Base-by-base conservation (phyloP, 2,888 invertebrate genomes). In the Orthonevra nobilis region DNA sequence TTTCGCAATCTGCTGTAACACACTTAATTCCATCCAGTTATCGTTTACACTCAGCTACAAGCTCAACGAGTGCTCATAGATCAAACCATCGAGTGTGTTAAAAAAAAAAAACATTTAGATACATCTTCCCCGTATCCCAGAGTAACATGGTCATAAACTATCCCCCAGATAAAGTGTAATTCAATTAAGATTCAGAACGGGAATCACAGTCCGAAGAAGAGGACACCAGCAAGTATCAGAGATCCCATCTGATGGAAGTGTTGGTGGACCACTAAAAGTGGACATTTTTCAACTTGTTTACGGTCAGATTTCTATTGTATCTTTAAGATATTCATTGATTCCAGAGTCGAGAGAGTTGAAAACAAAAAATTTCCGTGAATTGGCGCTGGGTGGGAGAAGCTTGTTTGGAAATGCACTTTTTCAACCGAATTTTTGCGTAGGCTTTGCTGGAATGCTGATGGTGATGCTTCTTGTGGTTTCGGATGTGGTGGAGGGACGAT, bases 371-470 rank as follows among this genome's bases (percentile, higher is more conserved):
- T 28, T 17, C 44, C 40, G 12, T 17, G 23, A 54, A 50, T 61
- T 48, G 44, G 23, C n/a, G n/a, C n/a, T 42, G 38, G 52, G 73
- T 66, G 66, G 58, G 23, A 64, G n/a, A n/a, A n/a, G 64, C 56
- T 48, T 4, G 23, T 52, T 34, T n/a, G 19, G 38, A 28, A 20
- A 58, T 36, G 12, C 54, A 72, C 77, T 72, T 70, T 77, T n/a
- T n/a, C n/a, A n/a, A n/a, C 77, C 36, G 70, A 77, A 69, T 77
- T 56, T 70, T 64, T 58, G 70, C 75, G 75, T 77, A 58, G 75
- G 75, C 70, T 15, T n/a, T 12, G 2, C 12, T 14, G 56, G 60
- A 32, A 54, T 54, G 52, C 23, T 23, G 5, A 23, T 23, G 5
- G 3, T 4, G 3, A 23, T 23, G 23, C 5, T 4, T 23, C 23